Percentiles rank a stretch among this genome's conserved stretches.
These are phyloP conservation scores for Cynocephalus volans DNA, from an alignment of 2,113 vertebrate species.

Conservation along the genomic window DNA sequence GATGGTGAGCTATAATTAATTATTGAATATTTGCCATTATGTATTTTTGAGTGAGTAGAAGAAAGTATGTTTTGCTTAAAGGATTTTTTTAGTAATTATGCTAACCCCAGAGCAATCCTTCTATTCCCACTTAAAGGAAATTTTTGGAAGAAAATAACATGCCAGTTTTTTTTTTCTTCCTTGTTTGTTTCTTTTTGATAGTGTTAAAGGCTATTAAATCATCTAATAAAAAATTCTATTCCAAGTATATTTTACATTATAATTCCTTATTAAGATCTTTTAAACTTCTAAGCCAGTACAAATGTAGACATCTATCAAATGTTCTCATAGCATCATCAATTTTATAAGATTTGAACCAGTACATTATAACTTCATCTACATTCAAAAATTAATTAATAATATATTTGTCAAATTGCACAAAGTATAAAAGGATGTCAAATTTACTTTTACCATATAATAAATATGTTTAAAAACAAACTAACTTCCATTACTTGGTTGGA, in stretches of 20 bases:
- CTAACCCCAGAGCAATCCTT: background rate
- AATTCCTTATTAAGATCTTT: background rate
- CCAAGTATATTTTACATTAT: background rate
- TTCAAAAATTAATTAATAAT: background rate
- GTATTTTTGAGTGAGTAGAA: background rate
- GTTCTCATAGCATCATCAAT: background rate
- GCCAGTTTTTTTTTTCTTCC: background rate
- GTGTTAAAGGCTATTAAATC: background rate
- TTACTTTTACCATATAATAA: background rate
- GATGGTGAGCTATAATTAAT: background rate
- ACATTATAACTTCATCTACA: background rate
- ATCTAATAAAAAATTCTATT: background rate
- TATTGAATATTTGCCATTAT: background rate
- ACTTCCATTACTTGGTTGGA: background rate
- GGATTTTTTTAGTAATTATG: background rate
- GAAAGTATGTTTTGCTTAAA: conserved; percentile 27
- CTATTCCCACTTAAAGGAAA: conserved; percentile 30
- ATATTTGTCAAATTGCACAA: background rate
- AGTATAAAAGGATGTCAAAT: background rate
- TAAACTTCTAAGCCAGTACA: conserved; percentile 39
- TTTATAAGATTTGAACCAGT: conserved; percentile 23
- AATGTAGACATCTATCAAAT: background rate
- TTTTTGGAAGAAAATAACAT: background rate
- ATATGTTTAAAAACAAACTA: too few species aligned
- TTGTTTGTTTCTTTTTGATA: background rate